Evolutionary conservation across 1,140 invertebrate species (phyloP), one percentile per base, ranked within the genome.

Genomic region (Anagrus nilaparvatae): DNA sequence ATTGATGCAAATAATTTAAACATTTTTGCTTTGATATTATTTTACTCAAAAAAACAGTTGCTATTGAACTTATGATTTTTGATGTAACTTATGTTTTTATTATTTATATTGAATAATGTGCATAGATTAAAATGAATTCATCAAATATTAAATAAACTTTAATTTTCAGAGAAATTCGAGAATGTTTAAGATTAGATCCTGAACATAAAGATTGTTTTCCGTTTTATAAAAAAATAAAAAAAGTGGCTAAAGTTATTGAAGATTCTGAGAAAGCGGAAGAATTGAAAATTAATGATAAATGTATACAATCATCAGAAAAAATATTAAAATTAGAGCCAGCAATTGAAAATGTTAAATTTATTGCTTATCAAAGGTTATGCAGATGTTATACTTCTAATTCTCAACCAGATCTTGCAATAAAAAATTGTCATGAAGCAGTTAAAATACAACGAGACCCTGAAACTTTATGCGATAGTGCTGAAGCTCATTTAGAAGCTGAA

Each of bases 201-300:
- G 97, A 99, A 55, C 92, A 99, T 65, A 93, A 95, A 65, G 71
- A 84, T 43, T 99, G 96, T 69, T 94, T 81, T 65, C 77, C 84
- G n/a, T 82, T 95, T 57, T 99, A 99, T 65, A 99, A 97, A 61
- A 93, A 90, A 61, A 70, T 98, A 3, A 96, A 97, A 59, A 96
- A 97, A 62, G 73, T 99, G n/a, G 86, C 84, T 38, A 97, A 95
- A 61, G 70, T 84, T 40, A 55, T 97, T 24, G 70, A 75, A 20
- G 74, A 81, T n/a, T 80, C 87, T 4, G 80, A 88, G 50, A 74
- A 77, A 24, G 65, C 73, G 8, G 72, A 78, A 12, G 79, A 85
- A 47, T 62, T 76, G 10, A 72, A 82, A 34, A 70, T 90, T 50
- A 90, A 75, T 67, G 59, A 67, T 0, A 78, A 78, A 12, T 98